Percentiles rank a stretch among this genome's conserved stretches.
These are phyloP conservation scores for Acrobasis suavella DNA, from an alignment of 2,888 invertebrate species.

Conservation along the genomic window DNA sequence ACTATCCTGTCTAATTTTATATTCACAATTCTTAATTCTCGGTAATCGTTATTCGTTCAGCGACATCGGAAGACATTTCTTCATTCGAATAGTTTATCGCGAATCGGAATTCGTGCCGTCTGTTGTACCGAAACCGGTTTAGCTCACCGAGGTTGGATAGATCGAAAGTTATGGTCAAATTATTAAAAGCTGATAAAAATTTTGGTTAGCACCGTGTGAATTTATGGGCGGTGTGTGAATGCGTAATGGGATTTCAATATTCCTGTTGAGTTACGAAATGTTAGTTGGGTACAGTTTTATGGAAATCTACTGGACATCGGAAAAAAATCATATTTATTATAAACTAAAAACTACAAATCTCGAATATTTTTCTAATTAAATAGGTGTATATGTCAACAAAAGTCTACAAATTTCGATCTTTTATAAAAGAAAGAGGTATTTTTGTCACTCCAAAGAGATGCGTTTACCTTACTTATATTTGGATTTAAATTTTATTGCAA, in stretches of 20 bases:
- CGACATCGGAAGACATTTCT: conserved; percentile 55
- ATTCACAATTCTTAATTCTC: conserved; percentile 40
- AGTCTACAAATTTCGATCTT: too few relatives aligned
- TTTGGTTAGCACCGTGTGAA: conserved; percentile 2
- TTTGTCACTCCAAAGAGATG: too few relatives aligned
- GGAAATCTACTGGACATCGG: too few relatives aligned
- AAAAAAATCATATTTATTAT: too few relatives aligned
- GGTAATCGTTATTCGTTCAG: conserved; percentile 55
- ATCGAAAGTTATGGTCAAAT: conserved; percentile 16
- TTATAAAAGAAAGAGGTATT: too few relatives aligned
- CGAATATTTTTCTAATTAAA: too few relatives aligned
- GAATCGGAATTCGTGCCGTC: conserved; percentile 42
- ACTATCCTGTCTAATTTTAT: not conserved
- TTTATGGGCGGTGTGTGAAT: conserved; percentile 6
- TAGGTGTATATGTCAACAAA: too few relatives aligned
- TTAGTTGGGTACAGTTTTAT: not conserved
- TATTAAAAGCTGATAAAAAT: conserved; percentile 17
- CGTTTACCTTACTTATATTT: too few relatives aligned
- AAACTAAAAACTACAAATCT: too few relatives aligned
- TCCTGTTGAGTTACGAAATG: not conserved
- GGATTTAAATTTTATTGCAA: too few relatives aligned
- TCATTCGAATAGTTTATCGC: conserved; percentile 42
- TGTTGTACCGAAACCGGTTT: conserved; percentile 28
- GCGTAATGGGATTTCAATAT: conserved; percentile 1
- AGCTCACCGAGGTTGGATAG: conserved; percentile 35